Base-by-base conservation (phyloP, 2,113 vertebrate species). In the Ciconia stormi region DNA sequence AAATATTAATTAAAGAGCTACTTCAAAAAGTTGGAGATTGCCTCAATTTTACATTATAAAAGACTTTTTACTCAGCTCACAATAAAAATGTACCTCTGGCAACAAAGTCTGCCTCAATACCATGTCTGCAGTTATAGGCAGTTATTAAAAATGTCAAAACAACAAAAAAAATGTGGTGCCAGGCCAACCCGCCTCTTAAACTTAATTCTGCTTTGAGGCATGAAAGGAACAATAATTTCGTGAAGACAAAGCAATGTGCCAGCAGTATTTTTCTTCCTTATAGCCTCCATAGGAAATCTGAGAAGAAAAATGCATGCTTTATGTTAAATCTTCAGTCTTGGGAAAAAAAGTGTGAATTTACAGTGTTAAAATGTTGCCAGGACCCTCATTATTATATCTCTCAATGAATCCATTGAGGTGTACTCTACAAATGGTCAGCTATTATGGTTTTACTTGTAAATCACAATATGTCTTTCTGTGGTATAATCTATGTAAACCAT, bases 211-310 rank as follows among this genome's bases (percentile, higher is more conserved):
- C 90, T 97, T 95, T 44, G 84, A 98, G 96, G 95, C 77, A 96
- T 95, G 95, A 96, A 96, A 94, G 95, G 94, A 97, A 96, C 97
- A 98, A 97, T 98, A 98, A 98, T 97, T 98, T 95, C 42, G 95
- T 95, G 97, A 98, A 98, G 98, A 98, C 97, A 98, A 96, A 98
- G 97, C 94, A 95, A 96, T 97, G 94, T 92, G 90, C 94, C 98
- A 97, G 98, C 97, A 98, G 93, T 97, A 98, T 97, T 94, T 96
- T 96, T 72, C 97, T 97, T 98, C 89, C 89, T 97, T 95, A 95
- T 61, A 94, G 96, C 91, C 97, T 98, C 98, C 91, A 97, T 96
- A 97, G 91, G 95, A 97, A 97, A 98, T 97, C 84, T 97, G 98
- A 98, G 98, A 98, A 97, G 95, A 96, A 97, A 97, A 97, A 97